Percentiles rank a stretch among this genome's conserved stretches.
Conservation (phyloP, 2,888 invertebrate genomes). For the Drosophila robusta region DNA sequence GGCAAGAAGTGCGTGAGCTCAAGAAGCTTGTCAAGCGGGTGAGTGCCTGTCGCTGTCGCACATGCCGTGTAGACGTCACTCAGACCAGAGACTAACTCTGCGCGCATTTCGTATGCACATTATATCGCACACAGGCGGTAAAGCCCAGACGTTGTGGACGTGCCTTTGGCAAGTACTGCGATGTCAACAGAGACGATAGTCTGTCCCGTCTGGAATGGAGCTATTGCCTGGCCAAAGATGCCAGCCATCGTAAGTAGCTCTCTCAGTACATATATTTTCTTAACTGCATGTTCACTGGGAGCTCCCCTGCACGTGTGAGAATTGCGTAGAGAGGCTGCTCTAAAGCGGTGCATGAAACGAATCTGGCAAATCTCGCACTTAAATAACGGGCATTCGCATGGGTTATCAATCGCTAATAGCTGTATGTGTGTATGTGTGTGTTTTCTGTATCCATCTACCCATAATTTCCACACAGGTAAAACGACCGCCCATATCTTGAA, state of each 20-base stretch:
- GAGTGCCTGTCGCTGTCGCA: slow-evolving; percentile 55
- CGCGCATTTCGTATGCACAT: slow-evolving; percentile 48
- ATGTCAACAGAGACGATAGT: slow-evolving; percentile 91
- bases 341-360: background rate
- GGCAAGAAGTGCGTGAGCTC: slow-evolving; percentile 92
- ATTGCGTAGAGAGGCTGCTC: background rate
- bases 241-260: slow-evolving; percentile 91
- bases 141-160: slow-evolving; percentile 96
- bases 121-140: slow-evolving; percentile 87
- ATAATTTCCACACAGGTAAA: slow-evolving; percentile 69
- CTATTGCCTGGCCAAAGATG: slow-evolving; percentile 92
- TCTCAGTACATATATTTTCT: slow-evolving; percentile 2
- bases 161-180: slow-evolving; percentile 94
- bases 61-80: slow-evolving; percentile 35
- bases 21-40: slow-evolving; percentile 93
- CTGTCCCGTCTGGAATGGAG: slow-evolving; percentile 94
- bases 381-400: slow-evolving; percentile 3
- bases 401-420: background rate
- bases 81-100: slow-evolving; percentile 19
- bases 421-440: too few relatives aligned
- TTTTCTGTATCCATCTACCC: slow-evolving; percentile 33
- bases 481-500: slow-evolving; percentile 59
- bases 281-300: background rate
- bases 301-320: background rate
- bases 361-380: background rate